A percentile compares a stretch with the other conserved stretches of the same genome.
phyloP scores from a whole-genome alignment of 2,113 vertebrate species.

The Antechinus stuartii region DNA sequence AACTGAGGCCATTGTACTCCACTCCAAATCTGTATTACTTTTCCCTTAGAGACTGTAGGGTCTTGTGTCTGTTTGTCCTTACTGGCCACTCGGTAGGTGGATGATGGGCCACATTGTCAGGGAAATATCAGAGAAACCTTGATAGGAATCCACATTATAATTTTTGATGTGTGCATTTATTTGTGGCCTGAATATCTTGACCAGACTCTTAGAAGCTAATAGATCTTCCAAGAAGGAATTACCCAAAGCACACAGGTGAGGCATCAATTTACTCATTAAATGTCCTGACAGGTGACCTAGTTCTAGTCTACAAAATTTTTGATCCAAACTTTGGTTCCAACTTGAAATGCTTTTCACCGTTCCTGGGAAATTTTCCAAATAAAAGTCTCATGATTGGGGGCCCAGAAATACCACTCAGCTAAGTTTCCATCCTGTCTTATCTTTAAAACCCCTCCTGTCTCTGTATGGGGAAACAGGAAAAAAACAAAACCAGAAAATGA shows the following conservation, averaged over 20 bases:
- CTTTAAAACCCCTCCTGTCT: background rate
- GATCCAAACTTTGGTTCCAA: background rate
- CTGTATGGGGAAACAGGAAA: background rate
- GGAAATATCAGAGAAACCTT: background rate
- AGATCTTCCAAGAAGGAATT: background rate
- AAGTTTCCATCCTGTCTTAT: background rate
- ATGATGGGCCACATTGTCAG: background rate
- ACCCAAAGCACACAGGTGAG: background rate
- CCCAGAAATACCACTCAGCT: background rate
- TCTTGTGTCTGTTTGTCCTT: background rate
- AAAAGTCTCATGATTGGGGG: background rate
- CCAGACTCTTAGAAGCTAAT: background rate
- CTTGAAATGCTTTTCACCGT: background rate
- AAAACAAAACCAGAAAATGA: background rate
- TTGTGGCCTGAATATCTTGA: background rate
- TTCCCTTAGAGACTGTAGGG: background rate
- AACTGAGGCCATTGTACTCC: background rate
- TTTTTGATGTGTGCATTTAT: background rate
- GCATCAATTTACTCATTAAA: background rate
- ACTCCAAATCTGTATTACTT: background rate
- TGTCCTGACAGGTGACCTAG: background rate
- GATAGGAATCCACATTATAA: background rate
- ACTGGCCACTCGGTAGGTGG: background rate
- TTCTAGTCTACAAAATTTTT: background rate
- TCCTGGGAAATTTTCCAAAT: background rate